phyloP scores from a whole-genome alignment of 37 sponge, comb jelly and placozoan species.

The Ephydatia muelleri region DNA sequence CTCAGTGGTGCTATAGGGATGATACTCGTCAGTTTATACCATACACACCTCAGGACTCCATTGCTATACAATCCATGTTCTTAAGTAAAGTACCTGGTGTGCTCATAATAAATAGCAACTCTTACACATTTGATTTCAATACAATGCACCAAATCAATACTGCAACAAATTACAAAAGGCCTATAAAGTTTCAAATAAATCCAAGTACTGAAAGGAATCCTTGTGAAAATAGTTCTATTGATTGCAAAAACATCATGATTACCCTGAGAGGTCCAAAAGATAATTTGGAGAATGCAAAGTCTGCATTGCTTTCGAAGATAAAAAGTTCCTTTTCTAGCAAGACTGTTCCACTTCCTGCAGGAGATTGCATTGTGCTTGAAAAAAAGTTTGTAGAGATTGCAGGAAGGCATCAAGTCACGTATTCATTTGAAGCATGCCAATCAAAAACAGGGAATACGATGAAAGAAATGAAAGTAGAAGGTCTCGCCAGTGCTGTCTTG shows the following conservation, averaged over 20 bases:
- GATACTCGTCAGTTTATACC: conserved; percentile 29
- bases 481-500: background rate
- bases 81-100: conserved; percentile 9
- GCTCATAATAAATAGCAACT: conserved; percentile 18
- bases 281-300: conserved; percentile 13
- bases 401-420: background rate
- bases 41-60: conserved; percentile 40
- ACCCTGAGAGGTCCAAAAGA: conserved; percentile 47
- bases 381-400: conserved; percentile 35
- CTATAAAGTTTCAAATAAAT: conserved; percentile 1
- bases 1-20: conserved; percentile 56
- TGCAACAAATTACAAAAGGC: conserved; percentile 22
- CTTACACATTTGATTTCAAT: conserved; percentile 51
- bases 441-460: background rate
- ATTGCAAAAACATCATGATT: background rate
- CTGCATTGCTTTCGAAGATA: conserved; percentile 2
- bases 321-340: background rate
- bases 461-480: conserved; percentile 20
- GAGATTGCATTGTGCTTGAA: background rate
- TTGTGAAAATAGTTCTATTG: background rate
- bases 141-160: conserved; percentile 59
- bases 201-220: background rate
- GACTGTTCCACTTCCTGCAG: background rate
- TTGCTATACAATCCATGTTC: conserved; percentile 55
- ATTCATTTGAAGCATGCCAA: background rate